phyloP scores from a whole-genome alignment of 1,140 invertebrate genomes.

The Aplysia californica region DNA sequence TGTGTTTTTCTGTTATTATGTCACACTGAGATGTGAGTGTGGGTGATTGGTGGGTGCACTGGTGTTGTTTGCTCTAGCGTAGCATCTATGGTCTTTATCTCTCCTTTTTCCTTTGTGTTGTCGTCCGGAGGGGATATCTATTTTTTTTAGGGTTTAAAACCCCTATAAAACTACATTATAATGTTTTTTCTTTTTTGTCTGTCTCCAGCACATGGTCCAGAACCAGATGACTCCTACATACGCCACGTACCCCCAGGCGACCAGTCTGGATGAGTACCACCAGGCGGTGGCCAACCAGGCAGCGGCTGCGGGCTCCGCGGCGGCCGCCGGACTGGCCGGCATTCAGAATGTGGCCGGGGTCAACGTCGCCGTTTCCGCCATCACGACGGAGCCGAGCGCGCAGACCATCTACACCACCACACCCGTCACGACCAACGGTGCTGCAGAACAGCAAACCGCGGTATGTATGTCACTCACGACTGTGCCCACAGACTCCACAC shows the following conservation, averaged over 20 bases:
- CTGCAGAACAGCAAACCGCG: conserved; percentile 67
- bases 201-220: conserved; percentile 93
- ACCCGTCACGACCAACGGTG: conserved; percentile 69
- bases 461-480: not conserved
- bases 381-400: conserved; percentile 30
- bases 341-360: conserved; percentile 56
- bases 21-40: no score
- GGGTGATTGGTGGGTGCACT: no score
- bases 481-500: not conserved
- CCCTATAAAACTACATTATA: no score
- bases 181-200: conserved; percentile 27
- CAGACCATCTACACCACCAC: conserved; percentile 56
- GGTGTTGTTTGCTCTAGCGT: no score
- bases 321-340: conserved; percentile 1
- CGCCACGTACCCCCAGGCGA: conserved; percentile 77
- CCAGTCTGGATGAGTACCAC: conserved; percentile 53
- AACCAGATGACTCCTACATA: conserved; percentile 88
- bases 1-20: no score
- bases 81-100: no score
- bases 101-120: no score
- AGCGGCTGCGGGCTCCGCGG: conserved; percentile 53
- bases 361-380: conserved; percentile 30
- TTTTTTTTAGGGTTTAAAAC: no score
- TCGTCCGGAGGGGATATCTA: no score
- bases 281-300: conserved; percentile 50